Evolutionary conservation across 2,888 invertebrate species (phyloP).

Genomic region (Polyploca ridens): DNA sequence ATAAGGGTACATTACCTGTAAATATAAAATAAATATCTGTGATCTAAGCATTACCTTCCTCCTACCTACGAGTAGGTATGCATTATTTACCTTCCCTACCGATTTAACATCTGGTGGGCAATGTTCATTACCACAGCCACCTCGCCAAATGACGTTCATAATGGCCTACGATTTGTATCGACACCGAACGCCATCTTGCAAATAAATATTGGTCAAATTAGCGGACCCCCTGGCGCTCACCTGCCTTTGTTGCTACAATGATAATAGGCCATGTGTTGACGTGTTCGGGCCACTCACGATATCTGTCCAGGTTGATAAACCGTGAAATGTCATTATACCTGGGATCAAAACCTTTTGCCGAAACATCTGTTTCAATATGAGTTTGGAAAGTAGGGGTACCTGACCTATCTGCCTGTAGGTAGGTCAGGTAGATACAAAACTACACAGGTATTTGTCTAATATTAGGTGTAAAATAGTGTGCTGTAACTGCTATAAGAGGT

Average conservation of each 20-base stretch:
- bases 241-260: conserved; percentile 63
- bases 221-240: conserved; percentile 68
- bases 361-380: conserved; percentile 17
- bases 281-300: conserved; percentile 39
- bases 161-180: conserved; percentile 71
- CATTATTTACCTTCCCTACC: too few relatives aligned
- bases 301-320: conserved; percentile 43
- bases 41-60: too few relatives aligned
- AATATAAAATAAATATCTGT: too few relatives aligned
- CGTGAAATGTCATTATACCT: conserved; percentile 69
- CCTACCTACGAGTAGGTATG: too few relatives aligned
- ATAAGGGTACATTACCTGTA: too few relatives aligned
- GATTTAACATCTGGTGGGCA: not conserved
- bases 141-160: conserved; percentile 72
- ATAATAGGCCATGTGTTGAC: conserved; percentile 62
- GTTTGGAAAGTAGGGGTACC: not conserved
- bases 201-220: conserved; percentile 82
- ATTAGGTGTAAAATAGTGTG: too few relatives aligned
- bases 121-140: conserved; percentile 65
- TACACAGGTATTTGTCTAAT: too few relatives aligned
- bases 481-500: too few relatives aligned
- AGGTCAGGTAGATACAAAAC: too few relatives aligned
- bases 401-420: too few relatives aligned
- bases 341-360: conserved; percentile 39
- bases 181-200: conserved; percentile 64